Percentiles rank a stretch among this genome's conserved stretches.
phyloP scores from a whole-genome alignment of 2,888 invertebrate genomes.

The Heliconius ismenius region DNA sequence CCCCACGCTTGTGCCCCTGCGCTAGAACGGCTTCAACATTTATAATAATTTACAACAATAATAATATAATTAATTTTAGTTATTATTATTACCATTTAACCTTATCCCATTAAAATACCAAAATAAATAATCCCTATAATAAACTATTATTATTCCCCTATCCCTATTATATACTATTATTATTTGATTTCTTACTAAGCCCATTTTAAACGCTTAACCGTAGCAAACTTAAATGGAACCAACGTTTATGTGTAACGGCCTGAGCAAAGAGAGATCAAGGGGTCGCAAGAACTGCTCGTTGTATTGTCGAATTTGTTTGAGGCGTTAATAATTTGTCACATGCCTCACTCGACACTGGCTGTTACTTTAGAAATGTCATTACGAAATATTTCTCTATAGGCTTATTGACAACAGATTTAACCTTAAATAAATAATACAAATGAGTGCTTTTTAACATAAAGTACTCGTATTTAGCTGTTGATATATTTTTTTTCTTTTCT shows the following conservation, averaged over 20 bases:
- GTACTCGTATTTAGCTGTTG: conserved; percentile 51
- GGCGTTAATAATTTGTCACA: conserved; percentile 69
- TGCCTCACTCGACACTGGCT: conserved; percentile 61
- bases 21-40: no score
- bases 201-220: conserved; percentile 3
- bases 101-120: background rate
- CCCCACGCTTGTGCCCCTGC: no score
- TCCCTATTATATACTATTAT: background rate
- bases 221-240: conserved; percentile 13
- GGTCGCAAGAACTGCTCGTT: conserved; percentile 58
- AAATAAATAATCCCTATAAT: background rate
- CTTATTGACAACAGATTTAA: conserved; percentile 34
- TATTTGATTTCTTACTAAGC: background rate
- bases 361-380: conserved; percentile 52
- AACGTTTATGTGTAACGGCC: conserved; percentile 12
- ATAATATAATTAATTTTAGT: background rate
- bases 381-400: conserved; percentile 26
- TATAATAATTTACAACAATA: no score
- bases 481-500: no score
- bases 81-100: background rate
- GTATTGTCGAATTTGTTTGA: conserved; percentile 69
- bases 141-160: conserved; percentile 5
- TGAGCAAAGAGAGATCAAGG: conserved; percentile 43
- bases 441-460: conserved; percentile 38
- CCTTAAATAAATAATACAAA: conserved; percentile 47